Base-by-base conservation (phyloP, 2,888 invertebrate genomes). In the Oligia fasciuncula region DNA sequence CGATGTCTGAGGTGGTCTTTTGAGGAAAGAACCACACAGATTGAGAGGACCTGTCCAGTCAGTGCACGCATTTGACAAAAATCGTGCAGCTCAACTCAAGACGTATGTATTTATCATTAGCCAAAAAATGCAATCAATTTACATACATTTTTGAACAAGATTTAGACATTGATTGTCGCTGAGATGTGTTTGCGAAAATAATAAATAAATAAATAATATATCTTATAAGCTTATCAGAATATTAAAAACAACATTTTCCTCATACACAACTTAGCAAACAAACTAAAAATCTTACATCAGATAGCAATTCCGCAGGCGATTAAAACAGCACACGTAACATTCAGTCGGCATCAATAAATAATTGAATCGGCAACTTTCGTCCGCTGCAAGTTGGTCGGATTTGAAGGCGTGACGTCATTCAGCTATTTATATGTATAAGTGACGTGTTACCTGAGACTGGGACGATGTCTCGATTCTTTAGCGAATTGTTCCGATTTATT, bases 381-480 rank as follows among this genome's bases (percentile, higher is more conserved):
- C 88, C 92, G 92, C 86, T 91, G 91, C 93, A 94, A 94, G 89
- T 94, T 92, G 89, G 90, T 89, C 89, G 89, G 94, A 93, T 94
- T 93, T 94, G 93, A 94, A 94, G 91, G 90, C 89, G 92, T 95
- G 94, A 96, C 95, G 95, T 95, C 95, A 94, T 92, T 91, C 90
- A 90, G 91, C 93, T 95, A 95, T 95, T 95, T 94, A 69, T 80
- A 81, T 62, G 23, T 29, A 91, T 93, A 90, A 91, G 87, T 88
- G 88, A 87, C 87, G 87, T 87, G 89, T 91, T 89, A 88, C 86
- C 85, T 86, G 71, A 80, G 76, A 70, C 81, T 87, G 66, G 83
- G 83, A 60, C 74, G 69, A 80, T 74, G 85, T 84, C 76, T 76
- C 72, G 76, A 83, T 85, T 85, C 77, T 85, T 85, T 78, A 74